phyloP scores from a whole-genome alignment of 92 coral and sea anemone genomes.

The Isaurus tuberculatus region DNA sequence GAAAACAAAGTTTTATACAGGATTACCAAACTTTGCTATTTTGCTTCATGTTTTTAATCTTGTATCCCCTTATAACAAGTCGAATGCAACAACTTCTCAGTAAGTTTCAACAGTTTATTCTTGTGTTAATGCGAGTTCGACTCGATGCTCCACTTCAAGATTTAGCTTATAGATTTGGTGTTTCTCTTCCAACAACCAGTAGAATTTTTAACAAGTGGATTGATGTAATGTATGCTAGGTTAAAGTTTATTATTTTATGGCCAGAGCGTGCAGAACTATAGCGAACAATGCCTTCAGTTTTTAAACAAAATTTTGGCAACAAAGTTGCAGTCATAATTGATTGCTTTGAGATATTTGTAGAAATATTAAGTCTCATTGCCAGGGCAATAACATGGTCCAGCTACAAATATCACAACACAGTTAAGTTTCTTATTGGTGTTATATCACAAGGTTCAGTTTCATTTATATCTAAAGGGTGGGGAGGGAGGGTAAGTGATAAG shows the following conservation, averaged over 20 bases:
- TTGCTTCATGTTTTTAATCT: slow-evolving; percentile 32
- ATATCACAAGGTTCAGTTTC: slow-evolving; percentile 33
- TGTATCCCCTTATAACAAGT: slow-evolving; percentile 29
- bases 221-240: slow-evolving; percentile 52
- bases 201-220: slow-evolving; percentile 44
- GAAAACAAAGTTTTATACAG: slow-evolving; percentile 10
- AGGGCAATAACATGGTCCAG: slow-evolving; percentile 38
- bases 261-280: slow-evolving; percentile 49
- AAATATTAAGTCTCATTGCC: slow-evolving; percentile 51
- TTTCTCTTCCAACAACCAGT: slow-evolving; percentile 32
- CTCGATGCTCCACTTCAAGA: slow-evolving; percentile 29
- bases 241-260: slow-evolving; percentile 56
- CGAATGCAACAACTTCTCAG: slow-evolving; percentile 27
- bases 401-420: slow-evolving; percentile 33
- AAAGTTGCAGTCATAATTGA: slow-evolving; percentile 56
- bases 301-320: slow-evolving; percentile 58
- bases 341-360: slow-evolving; percentile 44
- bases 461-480: slow-evolving; percentile 36
- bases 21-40: slow-evolving; percentile 17
- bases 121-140: slow-evolving; percentile 31
- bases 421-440: slow-evolving; percentile 27
- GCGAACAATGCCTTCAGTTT: slow-evolving; percentile 57
- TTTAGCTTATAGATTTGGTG: slow-evolving; percentile 13
- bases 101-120: slow-evolving; percentile 24
- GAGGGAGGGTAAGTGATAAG: slow-evolving; percentile 35